A percentile compares a stretch with the other conserved stretches of the same genome.
Evolutionary conservation across 53 echinoderm and acorn worm species (phyloP).

Genomic region (Glandiceps talaboti): DNA sequence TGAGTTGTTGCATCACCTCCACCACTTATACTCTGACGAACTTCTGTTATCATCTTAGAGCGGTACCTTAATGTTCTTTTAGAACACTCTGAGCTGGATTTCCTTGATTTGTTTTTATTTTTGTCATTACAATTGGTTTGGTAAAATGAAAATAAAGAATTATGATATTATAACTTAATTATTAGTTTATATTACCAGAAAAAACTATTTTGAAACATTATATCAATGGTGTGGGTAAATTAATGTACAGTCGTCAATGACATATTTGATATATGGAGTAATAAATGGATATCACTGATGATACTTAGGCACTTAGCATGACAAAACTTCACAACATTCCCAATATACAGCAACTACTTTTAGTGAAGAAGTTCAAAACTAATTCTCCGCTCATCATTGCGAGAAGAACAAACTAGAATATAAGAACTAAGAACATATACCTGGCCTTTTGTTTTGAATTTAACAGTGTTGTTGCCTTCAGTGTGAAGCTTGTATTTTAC

Average conservation of each 20-base stretch:
- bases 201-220: no score
- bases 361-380: neutral
- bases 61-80: neutral
- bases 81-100: neutral
- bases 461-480: neutral
- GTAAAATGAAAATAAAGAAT: no score
- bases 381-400: neutral
- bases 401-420: neutral
- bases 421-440: neutral
- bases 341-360: neutral
- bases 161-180: no score
- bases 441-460: neutral
- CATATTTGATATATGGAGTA: no score
- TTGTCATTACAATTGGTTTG: neutral
- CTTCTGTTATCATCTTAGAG: no score
- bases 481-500: neutral
- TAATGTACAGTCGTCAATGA: no score
- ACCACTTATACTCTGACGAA: no score
- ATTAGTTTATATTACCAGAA: no score
- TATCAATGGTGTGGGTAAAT: no score
- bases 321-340: neutral
- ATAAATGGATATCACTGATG: no score
- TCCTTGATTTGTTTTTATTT: neutral
- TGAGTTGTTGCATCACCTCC: no score
- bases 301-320: no score